phyloP scores from a whole-genome alignment of 2,888 invertebrate genomes.

The Papilio elwesi region DNA sequence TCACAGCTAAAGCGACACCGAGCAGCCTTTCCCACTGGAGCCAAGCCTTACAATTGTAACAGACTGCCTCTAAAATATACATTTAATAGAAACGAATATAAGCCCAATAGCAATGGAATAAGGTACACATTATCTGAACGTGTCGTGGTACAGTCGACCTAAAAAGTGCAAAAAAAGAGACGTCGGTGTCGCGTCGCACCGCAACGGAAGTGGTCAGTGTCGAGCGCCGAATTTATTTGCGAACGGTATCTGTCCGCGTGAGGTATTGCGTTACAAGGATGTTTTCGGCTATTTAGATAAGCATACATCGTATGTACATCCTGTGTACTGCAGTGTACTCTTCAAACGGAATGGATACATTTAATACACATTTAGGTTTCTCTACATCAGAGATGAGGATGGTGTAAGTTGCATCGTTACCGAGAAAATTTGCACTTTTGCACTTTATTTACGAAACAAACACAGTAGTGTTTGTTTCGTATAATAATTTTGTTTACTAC shows the following conservation, averaged over 20 bases:
- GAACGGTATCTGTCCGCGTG: constrained; percentile 53
- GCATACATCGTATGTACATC: constrained; percentile 63
- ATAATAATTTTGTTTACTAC: too few species aligned
- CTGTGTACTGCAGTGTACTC: constrained; percentile 43
- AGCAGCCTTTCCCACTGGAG: constrained; percentile 20
- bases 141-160: constrained; percentile 34
- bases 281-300: constrained; percentile 68
- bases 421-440: too few species aligned
- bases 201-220: constrained; percentile 66
- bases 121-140: not conserved
- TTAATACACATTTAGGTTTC: not conserved
- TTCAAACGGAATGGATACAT: too few species aligned
- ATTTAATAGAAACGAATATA: constrained; percentile 16
- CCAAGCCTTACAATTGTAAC: constrained; percentile 36
- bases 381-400: too few species aligned
- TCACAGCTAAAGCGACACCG: constrained; percentile 25
- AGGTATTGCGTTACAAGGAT: constrained; percentile 67
- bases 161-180: constrained; percentile 54
- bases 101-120: not conserved
- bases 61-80: not conserved
- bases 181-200: constrained; percentile 41
- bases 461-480: too few species aligned
- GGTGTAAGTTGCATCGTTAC: too few species aligned
- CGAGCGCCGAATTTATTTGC: constrained; percentile 68
- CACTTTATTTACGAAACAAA: too few species aligned